Conservation (phyloP, 2,888 invertebrate species). For the Cantharis flavilabris region DNA sequence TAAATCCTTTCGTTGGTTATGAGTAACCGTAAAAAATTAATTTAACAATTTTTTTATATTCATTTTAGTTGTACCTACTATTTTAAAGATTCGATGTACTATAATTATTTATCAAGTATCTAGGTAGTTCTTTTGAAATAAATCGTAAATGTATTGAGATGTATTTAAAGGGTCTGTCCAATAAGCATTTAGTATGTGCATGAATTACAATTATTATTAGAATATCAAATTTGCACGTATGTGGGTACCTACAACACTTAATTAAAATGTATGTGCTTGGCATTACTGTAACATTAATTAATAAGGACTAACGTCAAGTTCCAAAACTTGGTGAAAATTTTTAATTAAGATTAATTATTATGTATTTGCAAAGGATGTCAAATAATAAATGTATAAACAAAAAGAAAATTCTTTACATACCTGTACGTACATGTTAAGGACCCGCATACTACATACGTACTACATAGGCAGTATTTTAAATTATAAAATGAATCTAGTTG, state of each 20-base stretch:
- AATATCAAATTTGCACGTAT: slow-evolving; percentile 35
- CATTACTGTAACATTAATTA: slow-evolving; percentile 13
- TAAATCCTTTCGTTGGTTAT: no score
- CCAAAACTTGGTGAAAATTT: slow-evolving; percentile 6
- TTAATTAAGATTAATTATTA: neutral
- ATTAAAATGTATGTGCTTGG: slow-evolving; percentile 30
- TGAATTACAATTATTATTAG: slow-evolving; percentile 36
- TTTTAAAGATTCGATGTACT: no score
- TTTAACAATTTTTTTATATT: no score
- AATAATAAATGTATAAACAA: neutral
- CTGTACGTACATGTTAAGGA: no score
- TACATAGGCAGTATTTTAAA: neutral
- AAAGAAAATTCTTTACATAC: neutral
- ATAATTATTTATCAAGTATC: neutral
- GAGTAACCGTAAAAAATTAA: neutral
- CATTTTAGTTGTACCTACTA: no score
- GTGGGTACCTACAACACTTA: slow-evolving; percentile 21
- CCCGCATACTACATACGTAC: no score
- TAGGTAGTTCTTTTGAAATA: neutral
- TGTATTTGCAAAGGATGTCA: neutral
- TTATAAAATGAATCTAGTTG: neutral
- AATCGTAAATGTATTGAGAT: slow-evolving; percentile 20
- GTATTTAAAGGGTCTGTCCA: slow-evolving; percentile 35
- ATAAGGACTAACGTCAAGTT: slow-evolving; percentile 9
- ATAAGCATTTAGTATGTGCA: slow-evolving; percentile 34